A percentile compares a stretch with the other conserved stretches of the same genome.
phyloP scores from a whole-genome alignment of 2,888 invertebrate genomes.

The Zelleria hepariella region DNA sequence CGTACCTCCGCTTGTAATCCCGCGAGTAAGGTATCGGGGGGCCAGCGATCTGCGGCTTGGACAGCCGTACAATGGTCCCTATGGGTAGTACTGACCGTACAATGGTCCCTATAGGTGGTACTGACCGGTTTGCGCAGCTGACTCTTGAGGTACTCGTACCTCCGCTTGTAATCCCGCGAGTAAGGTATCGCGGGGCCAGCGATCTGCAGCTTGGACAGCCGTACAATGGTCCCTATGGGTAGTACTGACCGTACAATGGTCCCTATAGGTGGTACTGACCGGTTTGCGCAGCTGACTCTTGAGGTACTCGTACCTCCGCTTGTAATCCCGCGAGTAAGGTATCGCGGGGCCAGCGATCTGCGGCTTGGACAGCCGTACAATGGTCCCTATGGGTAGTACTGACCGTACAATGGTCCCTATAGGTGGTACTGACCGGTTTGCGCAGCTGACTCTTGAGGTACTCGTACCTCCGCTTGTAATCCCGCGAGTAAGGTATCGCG shows the following conservation, averaged over 20 bases:
- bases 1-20: conserved; percentile 99
- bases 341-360: conserved; percentile 98
- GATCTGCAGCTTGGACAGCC: conserved; percentile 95
- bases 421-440: conserved; percentile 90
- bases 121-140: conserved; percentile 95
- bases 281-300: conserved; percentile 97
- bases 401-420: too few species aligned
- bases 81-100: too few species aligned
- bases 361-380: conserved; percentile 92
- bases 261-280: too few species aligned
- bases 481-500: conserved; percentile 97
- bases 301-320: conserved; percentile 98
- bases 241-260: too few species aligned
- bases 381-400: too few species aligned
- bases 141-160: conserved; percentile 98
- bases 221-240: too few species aligned
- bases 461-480: conserved; percentile 99
- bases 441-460: conserved; percentile 97
- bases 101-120: too few species aligned
- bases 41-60: conserved; percentile 96
- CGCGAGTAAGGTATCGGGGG: conserved; percentile 98
- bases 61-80: too few species aligned
- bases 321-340: conserved; percentile 98
- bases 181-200: conserved; percentile 99
- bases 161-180: conserved; percentile 98